These are phyloP conservation scores for Eupithecia abbreviata DNA, from an alignment of 2,888 invertebrate genomes.

Conservation along the genomic window DNA sequence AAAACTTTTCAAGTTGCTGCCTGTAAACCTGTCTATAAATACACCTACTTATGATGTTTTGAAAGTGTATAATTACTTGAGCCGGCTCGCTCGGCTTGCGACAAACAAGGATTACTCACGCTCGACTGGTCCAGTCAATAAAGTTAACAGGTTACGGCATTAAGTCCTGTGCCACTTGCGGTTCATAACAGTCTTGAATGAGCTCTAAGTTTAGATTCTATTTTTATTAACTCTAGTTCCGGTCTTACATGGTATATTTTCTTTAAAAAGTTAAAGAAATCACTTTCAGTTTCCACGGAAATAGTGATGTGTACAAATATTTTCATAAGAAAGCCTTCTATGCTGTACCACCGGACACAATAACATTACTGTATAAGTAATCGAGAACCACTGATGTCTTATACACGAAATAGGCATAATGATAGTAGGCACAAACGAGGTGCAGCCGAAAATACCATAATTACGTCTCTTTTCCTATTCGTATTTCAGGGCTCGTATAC, in stretches of 20 bases:
- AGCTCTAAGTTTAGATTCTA: conserved; percentile 1
- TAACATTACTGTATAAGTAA: too few species aligned
- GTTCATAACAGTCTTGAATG: conserved; percentile 6
- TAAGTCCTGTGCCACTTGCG: not conserved
- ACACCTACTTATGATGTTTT: conserved; percentile 10
- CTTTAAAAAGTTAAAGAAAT: not conserved
- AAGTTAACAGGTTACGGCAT: conserved; percentile 35
- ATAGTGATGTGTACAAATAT: not conserved
- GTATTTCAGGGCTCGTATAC: too few species aligned
- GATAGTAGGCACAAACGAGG: too few species aligned
- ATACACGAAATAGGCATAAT: too few species aligned
- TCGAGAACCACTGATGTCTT: too few species aligned
- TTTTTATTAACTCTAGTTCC: not conserved
- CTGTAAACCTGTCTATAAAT: conserved; percentile 6
- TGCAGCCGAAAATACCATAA: too few species aligned
- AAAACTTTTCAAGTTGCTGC: not conserved
- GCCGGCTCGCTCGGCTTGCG: conserved; percentile 22
- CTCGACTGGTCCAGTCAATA: conserved; percentile 35
- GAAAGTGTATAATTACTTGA: conserved; percentile 26
- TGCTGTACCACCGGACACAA: too few species aligned
- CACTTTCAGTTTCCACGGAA: not conserved
- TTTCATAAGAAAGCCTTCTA: too few species aligned
- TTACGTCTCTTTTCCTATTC: too few species aligned
- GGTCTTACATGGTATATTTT: not conserved
- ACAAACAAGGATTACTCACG: conserved; percentile 41